A percentile compares a stretch with the other conserved stretches of the same genome.
Conservation (phyloP, 2,797 vertebrate species). For the Leptoclinus maculatus region DNA sequence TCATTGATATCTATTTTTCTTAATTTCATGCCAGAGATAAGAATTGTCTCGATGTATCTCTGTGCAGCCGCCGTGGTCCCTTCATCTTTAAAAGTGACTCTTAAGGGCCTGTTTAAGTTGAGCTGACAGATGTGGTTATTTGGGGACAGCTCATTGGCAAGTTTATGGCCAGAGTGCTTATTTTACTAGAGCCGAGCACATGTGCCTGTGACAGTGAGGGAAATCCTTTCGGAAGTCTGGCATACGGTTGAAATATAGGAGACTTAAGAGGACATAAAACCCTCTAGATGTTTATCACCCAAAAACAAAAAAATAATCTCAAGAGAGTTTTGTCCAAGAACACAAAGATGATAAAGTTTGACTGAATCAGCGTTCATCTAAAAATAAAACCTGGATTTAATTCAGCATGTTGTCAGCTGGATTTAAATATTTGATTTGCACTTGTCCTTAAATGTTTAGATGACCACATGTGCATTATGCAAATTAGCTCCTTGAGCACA, state of each 20-base stretch:
- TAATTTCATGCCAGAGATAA: constrained; percentile 13
- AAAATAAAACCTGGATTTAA: constrained; percentile 35
- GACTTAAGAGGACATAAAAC: constrained; percentile 69
- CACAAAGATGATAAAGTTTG: constrained; percentile 24
- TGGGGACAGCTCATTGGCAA: constrained; percentile 81
- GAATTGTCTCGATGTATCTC: not conserved
- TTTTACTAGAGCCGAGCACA: constrained; percentile 78
- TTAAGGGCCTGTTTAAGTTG: constrained; percentile 75
- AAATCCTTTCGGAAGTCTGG: constrained; percentile 79
- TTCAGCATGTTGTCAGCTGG: constrained; percentile 17
- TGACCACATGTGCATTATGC: constrained; percentile 11
- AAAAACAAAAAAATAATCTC: not conserved
- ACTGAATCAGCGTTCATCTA: not conserved
- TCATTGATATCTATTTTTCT: not conserved
- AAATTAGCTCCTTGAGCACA: constrained; percentile 5
- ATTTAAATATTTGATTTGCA: constrained; percentile 22
- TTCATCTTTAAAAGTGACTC: constrained; percentile 75
- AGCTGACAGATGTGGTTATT: constrained; percentile 83
- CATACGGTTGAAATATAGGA: constrained; percentile 69
- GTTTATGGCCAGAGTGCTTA: constrained; percentile 79
- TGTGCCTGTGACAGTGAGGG: constrained; percentile 77
- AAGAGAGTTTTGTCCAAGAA: constrained; percentile 16
- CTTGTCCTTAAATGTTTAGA: constrained; percentile 28
- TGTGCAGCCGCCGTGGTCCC: constrained; percentile 40
- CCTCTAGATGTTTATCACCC: constrained; percentile 55